Evolutionary conservation across 2,797 vertebrate genomes (phyloP), one percentile per base, ranked within the genome.

Genomic region (Pelobates cultripes): DNA sequence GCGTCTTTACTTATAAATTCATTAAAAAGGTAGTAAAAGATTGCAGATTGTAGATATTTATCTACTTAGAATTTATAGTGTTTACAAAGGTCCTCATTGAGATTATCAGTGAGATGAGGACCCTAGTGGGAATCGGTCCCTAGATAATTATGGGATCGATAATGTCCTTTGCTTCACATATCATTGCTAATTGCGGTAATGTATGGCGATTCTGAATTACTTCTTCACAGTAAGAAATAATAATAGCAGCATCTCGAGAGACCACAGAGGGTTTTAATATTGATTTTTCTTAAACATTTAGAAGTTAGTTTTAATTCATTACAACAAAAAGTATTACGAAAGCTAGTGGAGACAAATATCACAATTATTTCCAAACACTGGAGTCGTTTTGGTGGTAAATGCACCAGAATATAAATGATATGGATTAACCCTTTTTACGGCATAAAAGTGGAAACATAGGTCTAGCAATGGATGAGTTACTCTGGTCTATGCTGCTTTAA

Each of bases 121-220:
- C 74, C 61, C 55, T 44, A 5, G 40, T 6, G 60, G 44, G 67
- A 81, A 64, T 43, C 12, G 42, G 41, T 67, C 70, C 79, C 73
- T 70, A 42, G 74, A 82, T 72, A 72, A 82, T 82, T 77, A 77
- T 15, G 8, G 74, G 69, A 82, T 82, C 69, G 61, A 77, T 82
- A 66, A n/a, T n/a, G 45, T 51, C 47, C 51, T 72, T 72, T 72
- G 40, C 72, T 75, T 71, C 61, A 77, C 68, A 72, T 77, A 67
- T 51, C 42, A 15, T 43, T 51, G 44, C 74, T 72, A 77, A 77
- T 82, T 82, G 69, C 69, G 6, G 68, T 41, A 72, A 64, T 43
- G 57, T 55, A 53, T 43, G 69, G n/a, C n/a, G 15, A 66, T 72
- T 28, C 74, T 55, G 40, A 82, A 70, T 53, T 61, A 79, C 43